A percentile compares a stretch with the other conserved stretches of the same genome.
phyloP scores from a whole-genome alignment of 2,888 invertebrate species.

The Germaria angustata region DNA sequence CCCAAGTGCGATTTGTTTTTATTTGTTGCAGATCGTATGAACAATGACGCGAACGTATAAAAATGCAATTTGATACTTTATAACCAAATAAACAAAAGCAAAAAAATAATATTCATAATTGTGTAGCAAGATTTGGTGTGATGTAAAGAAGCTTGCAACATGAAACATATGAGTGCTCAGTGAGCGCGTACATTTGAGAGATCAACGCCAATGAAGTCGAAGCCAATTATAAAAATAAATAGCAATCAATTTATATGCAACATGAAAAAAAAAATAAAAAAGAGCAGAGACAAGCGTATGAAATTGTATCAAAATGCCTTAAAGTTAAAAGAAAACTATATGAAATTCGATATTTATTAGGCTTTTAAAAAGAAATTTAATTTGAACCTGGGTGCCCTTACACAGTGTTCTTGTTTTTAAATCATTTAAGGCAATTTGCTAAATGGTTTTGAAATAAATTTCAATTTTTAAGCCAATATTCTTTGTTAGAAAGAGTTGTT shows the following conservation, averaged over 20 bases:
- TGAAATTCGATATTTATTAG: constrained; percentile 70
- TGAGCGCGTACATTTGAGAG: constrained; percentile 44
- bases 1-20: constrained; percentile 3
- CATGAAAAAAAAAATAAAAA: background rate
- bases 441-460: constrained; percentile 36
- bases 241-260: constrained; percentile 73
- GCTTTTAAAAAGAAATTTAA: constrained; percentile 67
- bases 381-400: constrained; percentile 16
- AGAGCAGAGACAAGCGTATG: constrained; percentile 40
- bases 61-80: constrained; percentile 58
- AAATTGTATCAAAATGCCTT: constrained; percentile 53
- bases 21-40: constrained; percentile 30
- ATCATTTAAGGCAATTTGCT: constrained; percentile 52
- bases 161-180: constrained; percentile 34
- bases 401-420: background rate
- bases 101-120: too few relatives aligned
- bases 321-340: constrained; percentile 29
- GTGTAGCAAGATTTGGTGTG: constrained; percentile 37
- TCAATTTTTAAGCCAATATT: background rate
- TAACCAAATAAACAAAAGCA: constrained; percentile 2
- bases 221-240: constrained; percentile 76
- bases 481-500: background rate
- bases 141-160: constrained; percentile 58
- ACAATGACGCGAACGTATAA: constrained; percentile 17
- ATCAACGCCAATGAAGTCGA: constrained; percentile 63